A percentile compares a stretch with the other conserved stretches of the same genome.
These are phyloP conservation scores for Callaeas wilsoni DNA, from an alignment of 2,113 vertebrate genomes.

Conservation along the genomic window DNA sequence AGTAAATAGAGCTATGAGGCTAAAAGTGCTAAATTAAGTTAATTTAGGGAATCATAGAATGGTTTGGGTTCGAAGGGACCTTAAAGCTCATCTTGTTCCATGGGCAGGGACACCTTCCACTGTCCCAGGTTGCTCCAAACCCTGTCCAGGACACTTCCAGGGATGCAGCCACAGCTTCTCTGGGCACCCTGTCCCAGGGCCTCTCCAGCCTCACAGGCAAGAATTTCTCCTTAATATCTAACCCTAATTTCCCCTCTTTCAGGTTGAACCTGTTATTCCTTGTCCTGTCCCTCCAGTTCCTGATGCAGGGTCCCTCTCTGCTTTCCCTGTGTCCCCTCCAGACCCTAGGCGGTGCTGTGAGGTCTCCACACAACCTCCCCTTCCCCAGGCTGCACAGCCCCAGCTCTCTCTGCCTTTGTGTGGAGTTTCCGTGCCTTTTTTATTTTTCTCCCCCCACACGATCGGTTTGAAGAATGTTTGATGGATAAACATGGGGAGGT, in stretches of 20 bases:
- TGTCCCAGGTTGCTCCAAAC: fast-evolving
- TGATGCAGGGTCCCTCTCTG: neutral
- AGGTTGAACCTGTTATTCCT: neutral
- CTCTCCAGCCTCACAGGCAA: fast-evolving
- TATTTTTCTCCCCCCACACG: fast-evolving
- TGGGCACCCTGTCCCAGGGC: neutral
- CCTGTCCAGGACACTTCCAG: neutral
- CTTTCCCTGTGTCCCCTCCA: neutral
- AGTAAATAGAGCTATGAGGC: neutral
- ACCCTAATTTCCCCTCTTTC: neutral
- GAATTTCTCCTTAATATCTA: neutral
- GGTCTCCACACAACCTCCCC: neutral
- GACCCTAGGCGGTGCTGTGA: neutral
- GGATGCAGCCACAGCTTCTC: neutral
- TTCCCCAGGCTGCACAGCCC: neutral
- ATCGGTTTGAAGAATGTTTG: neutral
- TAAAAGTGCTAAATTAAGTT: neutral
- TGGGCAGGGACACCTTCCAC: neutral
- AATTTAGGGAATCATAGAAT: neutral
- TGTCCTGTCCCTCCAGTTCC: neutral
- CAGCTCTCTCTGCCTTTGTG: neutral
- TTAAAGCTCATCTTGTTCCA: neutral
- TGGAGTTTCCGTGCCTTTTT: neutral
- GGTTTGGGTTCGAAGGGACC: neutral
- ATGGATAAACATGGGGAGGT: neutral